Percentiles rank a stretch among this genome's conserved stretches.
These are phyloP conservation scores for Okamejei kenojei DNA, from an alignment of 2,797 vertebrate species.

Conservation along the genomic window DNA sequence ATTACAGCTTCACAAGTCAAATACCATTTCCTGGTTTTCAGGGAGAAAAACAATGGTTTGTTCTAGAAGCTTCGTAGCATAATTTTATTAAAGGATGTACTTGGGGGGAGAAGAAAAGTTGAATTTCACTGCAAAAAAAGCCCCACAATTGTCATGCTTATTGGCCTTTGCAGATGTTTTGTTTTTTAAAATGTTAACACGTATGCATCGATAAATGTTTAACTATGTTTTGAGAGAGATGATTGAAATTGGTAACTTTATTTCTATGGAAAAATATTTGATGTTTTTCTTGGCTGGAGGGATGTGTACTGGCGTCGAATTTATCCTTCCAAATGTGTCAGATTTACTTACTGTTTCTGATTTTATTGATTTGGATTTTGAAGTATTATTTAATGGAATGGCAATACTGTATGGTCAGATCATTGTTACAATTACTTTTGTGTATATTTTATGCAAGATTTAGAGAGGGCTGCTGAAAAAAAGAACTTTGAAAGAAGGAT, in stretches of 20 bases:
- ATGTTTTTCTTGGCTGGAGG: background rate
- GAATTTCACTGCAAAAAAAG: background rate
- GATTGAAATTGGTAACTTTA: constrained; percentile 24
- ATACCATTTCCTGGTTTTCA: background rate
- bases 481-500: background rate
- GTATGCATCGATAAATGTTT: background rate
- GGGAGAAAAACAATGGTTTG: background rate
- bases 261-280: background rate
- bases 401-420: background rate
- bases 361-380: background rate
- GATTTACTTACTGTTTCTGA: background rate
- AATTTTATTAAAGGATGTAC: background rate
- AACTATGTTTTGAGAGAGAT: background rate
- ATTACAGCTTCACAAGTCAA: background rate
- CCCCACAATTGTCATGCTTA: background rate
- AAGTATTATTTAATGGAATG: constrained; percentile 15
- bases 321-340: background rate
- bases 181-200: background rate
- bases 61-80: background rate
- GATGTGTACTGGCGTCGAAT: background rate
- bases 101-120: background rate
- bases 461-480: background rate
- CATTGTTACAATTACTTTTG: background rate
- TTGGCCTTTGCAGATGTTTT: background rate
- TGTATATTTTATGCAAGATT: background rate